These are phyloP conservation scores for Mus musculus DNA, from an alignment of 2,113 vertebrate genomes.

Conservation along the genomic window GRCm39 chr2:125660501-125661000, in stretches of 20 bases:
- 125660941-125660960: neutral
- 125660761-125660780: neutral
- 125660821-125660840: neutral
- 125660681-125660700: fast-evolving
- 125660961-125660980: too few relatives aligned
- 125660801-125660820: neutral
- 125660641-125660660: neutral
- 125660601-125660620: neutral
- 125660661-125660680: slow-evolving; percentile 9
- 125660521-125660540: neutral
- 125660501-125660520: neutral
- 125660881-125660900: neutral
- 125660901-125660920: neutral
- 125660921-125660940: neutral
- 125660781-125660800: neutral
- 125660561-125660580: neutral
- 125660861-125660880: neutral
- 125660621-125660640: neutral
- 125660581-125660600: neutral
- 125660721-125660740: neutral
- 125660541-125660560: neutral
- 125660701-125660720: slow-evolving; percentile 15
- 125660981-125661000: too few relatives aligned
- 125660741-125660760: neutral
- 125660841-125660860: neutral